phyloP scores from a whole-genome alignment of 2,888 invertebrate genomes.

The Parthenolecanium corni region DNA sequence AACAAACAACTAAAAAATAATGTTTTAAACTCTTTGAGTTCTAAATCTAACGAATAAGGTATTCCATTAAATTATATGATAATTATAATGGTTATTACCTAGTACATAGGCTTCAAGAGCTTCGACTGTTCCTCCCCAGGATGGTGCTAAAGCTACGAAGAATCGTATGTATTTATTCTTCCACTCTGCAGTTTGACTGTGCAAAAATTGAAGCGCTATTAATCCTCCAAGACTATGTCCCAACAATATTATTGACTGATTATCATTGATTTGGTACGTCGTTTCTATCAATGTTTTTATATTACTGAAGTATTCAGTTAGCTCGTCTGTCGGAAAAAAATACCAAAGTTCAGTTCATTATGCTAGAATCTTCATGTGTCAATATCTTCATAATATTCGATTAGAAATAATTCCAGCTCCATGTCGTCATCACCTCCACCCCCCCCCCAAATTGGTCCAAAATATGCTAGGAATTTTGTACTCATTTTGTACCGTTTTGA shows the following conservation, averaged over 20 bases:
- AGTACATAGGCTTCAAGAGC: constrained; percentile 90
- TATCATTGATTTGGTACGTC: constrained; percentile 64
- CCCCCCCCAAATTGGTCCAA: too few species aligned
- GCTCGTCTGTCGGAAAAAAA: constrained; percentile 60
- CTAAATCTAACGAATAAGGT: too few species aligned
- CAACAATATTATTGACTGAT: constrained; percentile 64
- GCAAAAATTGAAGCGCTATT: constrained; percentile 73
- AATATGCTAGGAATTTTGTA: too few species aligned
- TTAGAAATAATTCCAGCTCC: too few species aligned
- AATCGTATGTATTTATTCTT: constrained; percentile 77
- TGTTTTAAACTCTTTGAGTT: too few species aligned
- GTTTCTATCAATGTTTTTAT: constrained; percentile 72
- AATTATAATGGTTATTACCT: constrained; percentile 46
- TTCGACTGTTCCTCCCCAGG: constrained; percentile 93
- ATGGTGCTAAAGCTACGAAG: constrained; percentile 75
- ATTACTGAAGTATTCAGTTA: constrained; percentile 60
- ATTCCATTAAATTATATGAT: too few species aligned
- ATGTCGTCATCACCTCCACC: too few species aligned
- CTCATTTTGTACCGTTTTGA: too few species aligned
- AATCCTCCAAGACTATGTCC: constrained; percentile 97
- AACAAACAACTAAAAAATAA: too few species aligned
- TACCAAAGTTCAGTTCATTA: too few species aligned
- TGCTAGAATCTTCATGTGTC: too few species aligned
- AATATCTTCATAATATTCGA: too few species aligned
- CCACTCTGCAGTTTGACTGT: constrained; percentile 68